Conservation (phyloP, 2,888 invertebrate genomes). For the Platycnemis pennipes region DNA sequence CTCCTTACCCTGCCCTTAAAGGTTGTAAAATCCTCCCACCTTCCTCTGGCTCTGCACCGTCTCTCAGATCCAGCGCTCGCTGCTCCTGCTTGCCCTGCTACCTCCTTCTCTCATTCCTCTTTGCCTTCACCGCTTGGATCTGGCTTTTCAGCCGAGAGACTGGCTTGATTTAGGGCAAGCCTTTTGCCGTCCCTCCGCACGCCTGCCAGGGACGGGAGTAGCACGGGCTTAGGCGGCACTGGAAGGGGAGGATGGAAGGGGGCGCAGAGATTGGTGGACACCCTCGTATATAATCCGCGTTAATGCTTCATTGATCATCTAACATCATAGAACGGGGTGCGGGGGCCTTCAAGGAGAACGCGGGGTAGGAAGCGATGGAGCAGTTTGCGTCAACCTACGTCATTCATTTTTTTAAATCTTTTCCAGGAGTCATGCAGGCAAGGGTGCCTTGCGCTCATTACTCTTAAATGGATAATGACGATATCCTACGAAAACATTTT, state of each 20-base stretch:
- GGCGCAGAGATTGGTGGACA: not conserved
- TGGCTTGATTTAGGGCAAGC: constrained; percentile 44
- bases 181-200: not conserved
- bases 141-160: constrained; percentile 23
- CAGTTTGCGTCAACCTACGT: not conserved
- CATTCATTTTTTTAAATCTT: too few relatives aligned
- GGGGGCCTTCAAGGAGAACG: not conserved
- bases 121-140: not conserved
- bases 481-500: not conserved
- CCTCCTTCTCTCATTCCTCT: not conserved
- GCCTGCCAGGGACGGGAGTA: not conserved
- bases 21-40: not conserved
- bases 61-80: not conserved
- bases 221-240: not conserved
- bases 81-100: not conserved
- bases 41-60: too few relatives aligned
- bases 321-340: constrained; percentile 13
- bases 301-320: constrained; percentile 67
- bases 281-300: constrained; percentile 58
- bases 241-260: not conserved
- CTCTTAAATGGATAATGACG: too few relatives aligned
- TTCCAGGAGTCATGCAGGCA: not conserved
- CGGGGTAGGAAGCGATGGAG: not conserved
- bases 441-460: not conserved
- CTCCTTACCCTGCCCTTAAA: not conserved